Conservation (phyloP, 2,797 vertebrate species). For the Syngnathus acus region DNA sequence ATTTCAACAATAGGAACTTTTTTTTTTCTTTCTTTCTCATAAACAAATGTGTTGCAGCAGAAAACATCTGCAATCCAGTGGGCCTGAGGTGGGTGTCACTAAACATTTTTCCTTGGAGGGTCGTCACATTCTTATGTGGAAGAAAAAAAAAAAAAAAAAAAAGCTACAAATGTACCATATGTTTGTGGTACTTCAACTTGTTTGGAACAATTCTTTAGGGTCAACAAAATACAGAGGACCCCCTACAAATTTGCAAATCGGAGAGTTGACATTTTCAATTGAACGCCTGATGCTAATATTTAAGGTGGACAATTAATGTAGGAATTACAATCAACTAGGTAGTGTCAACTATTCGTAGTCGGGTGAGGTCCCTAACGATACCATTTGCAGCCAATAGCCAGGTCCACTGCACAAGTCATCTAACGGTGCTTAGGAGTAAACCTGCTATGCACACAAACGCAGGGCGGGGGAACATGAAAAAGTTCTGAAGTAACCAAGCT, state of each 20-base stretch:
- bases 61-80: constrained; percentile 54
- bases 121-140: constrained; percentile 68
- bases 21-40: constrained; percentile 19
- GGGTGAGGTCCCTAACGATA: neutral
- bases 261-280: neutral
- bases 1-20: constrained; percentile 53
- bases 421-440: constrained; percentile 68
- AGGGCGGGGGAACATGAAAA: constrained; percentile 59
- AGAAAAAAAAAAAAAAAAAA: constrained; percentile 52
- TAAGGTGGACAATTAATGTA: neutral
- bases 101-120: constrained; percentile 45
- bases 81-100: constrained; percentile 61
- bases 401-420: constrained; percentile 33
- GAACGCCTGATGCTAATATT: neutral
- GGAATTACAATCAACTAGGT: neutral
- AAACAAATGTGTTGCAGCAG: constrained; percentile 52
- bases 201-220: constrained; percentile 53
- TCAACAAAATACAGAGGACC: constrained; percentile 31
- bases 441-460: constrained; percentile 36
- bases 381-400: neutral
- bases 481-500: constrained; percentile 71
- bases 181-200: constrained; percentile 42
- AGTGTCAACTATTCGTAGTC: neutral
- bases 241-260: neutral
- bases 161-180: constrained; percentile 29